Evolutionary conservation across 2,797 vertebrate species (phyloP), one percentile per base, ranked within the genome.

Genomic region (Cryptoprocta ferox): DNA sequence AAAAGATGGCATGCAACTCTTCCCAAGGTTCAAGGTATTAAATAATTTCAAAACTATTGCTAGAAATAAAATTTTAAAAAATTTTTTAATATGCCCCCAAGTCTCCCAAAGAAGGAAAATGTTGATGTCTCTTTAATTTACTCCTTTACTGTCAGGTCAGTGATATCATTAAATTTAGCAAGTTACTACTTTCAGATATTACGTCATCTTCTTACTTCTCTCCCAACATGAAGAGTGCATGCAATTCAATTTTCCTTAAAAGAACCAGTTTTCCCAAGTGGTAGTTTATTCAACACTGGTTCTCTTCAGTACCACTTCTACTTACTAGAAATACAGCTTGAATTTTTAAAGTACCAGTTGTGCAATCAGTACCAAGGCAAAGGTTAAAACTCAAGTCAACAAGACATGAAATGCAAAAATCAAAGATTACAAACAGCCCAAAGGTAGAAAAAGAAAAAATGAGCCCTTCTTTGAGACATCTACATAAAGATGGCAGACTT

Each of bases 231-330:
- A 91, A 71, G 6, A 66, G 28, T 30, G 24, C 18, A 68, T 68
- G 79, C 24, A 88, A 90, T 82, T 92, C 82, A 75, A 87, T 78
- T 94, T 91, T 66, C 24, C 86, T 82, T 92, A 83, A 87, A 81
- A 94, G 42, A 53, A n/a, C 3, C 32, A 35, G 12, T 92, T 89
- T 85, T 45, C 68, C 39, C 48, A 87, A 26, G 68, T 4, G 71
- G 7, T 42, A 35, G 15, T 68, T 91, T 91, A 92, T 37, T 76
- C 56, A 94, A 84, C 26, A 66, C 24, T 91, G 13, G 2, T 90
- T 95, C 14, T 68, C 70, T 79, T 84, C 28, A 50, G 53, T 68
- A 11, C 32, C 18, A 73, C 30, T 82, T 93, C 66, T 96, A 18
- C 21, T 91, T 48, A 73, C 35, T 81, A 53, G 32, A 50, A 94